A percentile compares a stretch with the other conserved stretches of the same genome.
Conservation (phyloP, 2,113 vertebrate species). For the Chroicocephalus ridibundus region DNA sequence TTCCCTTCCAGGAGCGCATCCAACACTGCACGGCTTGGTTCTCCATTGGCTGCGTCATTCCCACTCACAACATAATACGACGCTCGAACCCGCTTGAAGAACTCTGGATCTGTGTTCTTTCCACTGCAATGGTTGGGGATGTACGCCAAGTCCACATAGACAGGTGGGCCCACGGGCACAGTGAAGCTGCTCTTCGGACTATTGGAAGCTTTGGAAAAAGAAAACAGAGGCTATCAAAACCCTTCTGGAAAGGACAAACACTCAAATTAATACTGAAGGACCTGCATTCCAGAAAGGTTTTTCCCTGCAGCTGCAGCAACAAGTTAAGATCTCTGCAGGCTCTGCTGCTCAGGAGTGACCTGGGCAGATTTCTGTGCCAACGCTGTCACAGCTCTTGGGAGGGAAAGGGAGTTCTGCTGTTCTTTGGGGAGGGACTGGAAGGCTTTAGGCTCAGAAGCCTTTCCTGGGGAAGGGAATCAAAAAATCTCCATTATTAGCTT, state of each 20-base stretch:
- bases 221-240: background rate
- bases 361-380: background rate
- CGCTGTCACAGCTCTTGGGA: background rate
- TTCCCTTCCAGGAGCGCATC: constrained; percentile 94
- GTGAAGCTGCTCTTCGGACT: constrained; percentile 55
- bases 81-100: constrained; percentile 92
- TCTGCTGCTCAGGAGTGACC: background rate
- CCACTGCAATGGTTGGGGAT: constrained; percentile 98
- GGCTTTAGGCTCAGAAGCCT: background rate
- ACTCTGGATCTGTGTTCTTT: constrained; percentile 95
- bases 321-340: background rate
- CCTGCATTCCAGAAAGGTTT: background rate
- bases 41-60: constrained; percentile 86
- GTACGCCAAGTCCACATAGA: constrained; percentile 97
- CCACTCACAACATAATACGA: constrained; percentile 97
- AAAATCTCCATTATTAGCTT: background rate
- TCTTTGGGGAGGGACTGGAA: background rate
- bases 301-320: background rate
- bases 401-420: background rate
- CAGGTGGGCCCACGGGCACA: constrained; percentile 76
- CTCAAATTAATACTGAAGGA: background rate
- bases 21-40: constrained; percentile 90
- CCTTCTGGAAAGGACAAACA: background rate
- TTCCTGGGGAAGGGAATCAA: background rate
- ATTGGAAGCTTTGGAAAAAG: constrained; percentile 39